phyloP scores from a whole-genome alignment of 2,113 vertebrate species.

The Callipepla squamata region DNA sequence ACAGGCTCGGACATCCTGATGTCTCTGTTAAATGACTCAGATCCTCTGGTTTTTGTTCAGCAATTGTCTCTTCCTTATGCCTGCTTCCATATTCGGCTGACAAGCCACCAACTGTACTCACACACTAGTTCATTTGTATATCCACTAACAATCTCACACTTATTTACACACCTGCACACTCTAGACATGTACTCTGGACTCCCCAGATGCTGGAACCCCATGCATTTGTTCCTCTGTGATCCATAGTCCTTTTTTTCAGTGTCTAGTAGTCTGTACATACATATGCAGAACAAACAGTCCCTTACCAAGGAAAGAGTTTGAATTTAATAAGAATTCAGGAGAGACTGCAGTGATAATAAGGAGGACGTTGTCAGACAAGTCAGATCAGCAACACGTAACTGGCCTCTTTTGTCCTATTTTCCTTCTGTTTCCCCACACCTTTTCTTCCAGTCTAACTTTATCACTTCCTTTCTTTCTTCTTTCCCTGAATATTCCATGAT shows the following conservation, averaged over 20 bases:
- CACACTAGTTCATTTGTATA: not conserved
- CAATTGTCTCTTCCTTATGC: not conserved
- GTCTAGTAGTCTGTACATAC: too few relatives aligned
- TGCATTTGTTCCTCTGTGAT: not conserved
- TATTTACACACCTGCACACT: too few relatives aligned
- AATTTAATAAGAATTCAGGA: not conserved
- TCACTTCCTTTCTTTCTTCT: not conserved
- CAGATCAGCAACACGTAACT: not conserved
- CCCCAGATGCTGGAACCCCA: not conserved
- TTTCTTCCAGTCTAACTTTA: not conserved
- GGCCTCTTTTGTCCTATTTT: not conserved
- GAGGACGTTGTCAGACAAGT: not conserved
- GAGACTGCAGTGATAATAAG: not conserved
- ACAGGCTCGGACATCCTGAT: fast-evolving
- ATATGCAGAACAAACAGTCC: fast-evolving
- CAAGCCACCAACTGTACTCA: not conserved
- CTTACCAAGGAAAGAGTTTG: not conserved
- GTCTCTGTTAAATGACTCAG: not conserved
- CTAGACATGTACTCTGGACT: not conserved
- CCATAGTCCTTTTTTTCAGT: not conserved
- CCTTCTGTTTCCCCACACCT: not conserved
- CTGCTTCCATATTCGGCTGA: not conserved
- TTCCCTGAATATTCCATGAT: not conserved
- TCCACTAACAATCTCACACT: not conserved
- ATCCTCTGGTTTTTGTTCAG: not conserved